Percentiles rank a stretch among this genome's conserved stretches.
These are phyloP conservation scores for Hesperophylax magnus DNA, from an alignment of 1,140 invertebrate genomes.

Conservation along the genomic window DNA sequence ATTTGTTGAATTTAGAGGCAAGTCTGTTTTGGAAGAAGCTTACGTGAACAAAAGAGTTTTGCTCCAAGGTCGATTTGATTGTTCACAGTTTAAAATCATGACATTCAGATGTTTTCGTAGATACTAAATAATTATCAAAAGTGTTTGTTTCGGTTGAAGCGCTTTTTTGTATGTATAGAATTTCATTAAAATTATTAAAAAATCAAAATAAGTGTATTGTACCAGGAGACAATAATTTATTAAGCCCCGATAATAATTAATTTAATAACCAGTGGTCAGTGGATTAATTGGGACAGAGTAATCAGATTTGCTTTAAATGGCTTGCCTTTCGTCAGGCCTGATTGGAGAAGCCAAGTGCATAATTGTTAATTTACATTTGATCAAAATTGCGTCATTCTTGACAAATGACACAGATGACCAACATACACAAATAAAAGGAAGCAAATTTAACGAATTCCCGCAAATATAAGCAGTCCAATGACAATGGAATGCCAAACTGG, in stretches of 20 bases:
- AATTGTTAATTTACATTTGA: slow-evolving; percentile 3
- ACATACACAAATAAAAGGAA: neutral
- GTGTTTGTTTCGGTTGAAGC: too few species aligned
- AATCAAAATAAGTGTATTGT: neutral
- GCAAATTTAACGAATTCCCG: slow-evolving; percentile 11
- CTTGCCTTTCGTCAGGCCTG: neutral
- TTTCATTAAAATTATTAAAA: neutral
- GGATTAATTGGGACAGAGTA: neutral
- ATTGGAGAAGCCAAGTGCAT: neutral
- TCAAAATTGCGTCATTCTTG: slow-evolving; percentile 1
- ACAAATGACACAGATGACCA: neutral
- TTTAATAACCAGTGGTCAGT: neutral
- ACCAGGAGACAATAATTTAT: neutral
- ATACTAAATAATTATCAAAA: too few species aligned
- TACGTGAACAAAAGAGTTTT: too few species aligned
- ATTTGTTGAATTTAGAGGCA: too few species aligned
- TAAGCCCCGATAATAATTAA: neutral
- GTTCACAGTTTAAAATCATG: too few species aligned
- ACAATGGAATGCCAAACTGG: slow-evolving; percentile 1
- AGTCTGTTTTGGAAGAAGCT: neutral
- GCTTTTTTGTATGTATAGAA: too few species aligned
- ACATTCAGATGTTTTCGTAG: too few species aligned
- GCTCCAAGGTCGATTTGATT: too few species aligned
- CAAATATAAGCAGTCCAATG: slow-evolving; percentile 7
- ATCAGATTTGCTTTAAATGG: neutral